Conservation (phyloP, 2,797 vertebrate species). For the Hirundo rustica region DNA sequence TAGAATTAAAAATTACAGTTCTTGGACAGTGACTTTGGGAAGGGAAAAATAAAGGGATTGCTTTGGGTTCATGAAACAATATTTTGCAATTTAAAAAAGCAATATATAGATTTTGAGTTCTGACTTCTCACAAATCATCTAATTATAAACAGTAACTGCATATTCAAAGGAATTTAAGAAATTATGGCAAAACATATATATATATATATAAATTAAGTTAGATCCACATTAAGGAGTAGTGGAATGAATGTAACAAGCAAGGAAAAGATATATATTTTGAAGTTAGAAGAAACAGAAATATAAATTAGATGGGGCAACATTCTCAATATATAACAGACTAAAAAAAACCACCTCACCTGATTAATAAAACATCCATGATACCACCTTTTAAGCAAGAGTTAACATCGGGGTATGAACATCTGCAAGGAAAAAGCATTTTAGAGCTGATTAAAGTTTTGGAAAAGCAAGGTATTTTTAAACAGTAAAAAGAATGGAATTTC, state of each 20-base stretch:
- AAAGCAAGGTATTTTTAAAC: background rate
- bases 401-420: background rate
- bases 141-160: slow-evolving; percentile 12
- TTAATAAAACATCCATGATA: background rate
- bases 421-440: background rate
- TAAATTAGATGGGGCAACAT: background rate
- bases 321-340: background rate
- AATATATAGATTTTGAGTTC: slow-evolving; percentile 44
- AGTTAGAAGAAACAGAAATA: slow-evolving; percentile 37
- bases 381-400: background rate
- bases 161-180: slow-evolving; percentile 49
- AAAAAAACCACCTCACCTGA: background rate
- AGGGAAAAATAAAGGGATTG: background rate
- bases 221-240: background rate
- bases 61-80: slow-evolving; percentile 18
- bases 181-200: slow-evolving; percentile 35
- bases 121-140: background rate
- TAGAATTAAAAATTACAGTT: slow-evolving; percentile 22
- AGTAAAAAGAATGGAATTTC: background rate
- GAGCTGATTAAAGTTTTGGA: background rate
- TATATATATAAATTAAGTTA: no score
- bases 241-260: slow-evolving; percentile 20
- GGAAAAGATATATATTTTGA: slow-evolving; percentile 18
- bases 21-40: background rate
- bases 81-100: slow-evolving; percentile 49